A percentile compares a stretch with the other conserved stretches of the same genome.
phyloP scores from a whole-genome alignment of 2,113 vertebrate genomes.

The Ginglymostoma cirratum region DNA sequence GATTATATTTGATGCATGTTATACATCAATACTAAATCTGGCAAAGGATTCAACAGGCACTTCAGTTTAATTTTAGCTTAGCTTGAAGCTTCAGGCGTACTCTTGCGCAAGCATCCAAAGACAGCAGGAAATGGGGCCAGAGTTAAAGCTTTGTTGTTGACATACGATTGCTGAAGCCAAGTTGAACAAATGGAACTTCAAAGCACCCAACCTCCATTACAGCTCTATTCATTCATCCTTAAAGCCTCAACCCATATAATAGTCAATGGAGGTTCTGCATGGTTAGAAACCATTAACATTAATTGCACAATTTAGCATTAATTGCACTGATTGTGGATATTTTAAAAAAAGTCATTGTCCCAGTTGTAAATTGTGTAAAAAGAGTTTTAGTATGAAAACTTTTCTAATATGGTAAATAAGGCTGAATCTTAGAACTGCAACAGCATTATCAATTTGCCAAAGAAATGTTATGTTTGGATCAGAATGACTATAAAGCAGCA shows the following conservation, averaged over 20 bases:
- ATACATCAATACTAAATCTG: background rate
- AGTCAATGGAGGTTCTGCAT: background rate
- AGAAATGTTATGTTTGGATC: conserved; percentile 7
- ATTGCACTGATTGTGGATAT: background rate
- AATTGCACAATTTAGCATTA: conserved; percentile 12
- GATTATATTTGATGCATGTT: background rate
- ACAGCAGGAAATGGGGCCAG: background rate
- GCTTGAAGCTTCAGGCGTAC: background rate
- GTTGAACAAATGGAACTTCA: conserved; percentile 21
- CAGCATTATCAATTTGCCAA: background rate
- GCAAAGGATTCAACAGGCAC: background rate
- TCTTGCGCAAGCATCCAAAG: background rate
- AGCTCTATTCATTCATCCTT: conserved; percentile 1
- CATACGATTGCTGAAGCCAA: background rate
- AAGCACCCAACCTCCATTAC: conserved; percentile 7
- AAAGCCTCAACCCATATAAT: background rate
- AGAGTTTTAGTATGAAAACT: background rate
- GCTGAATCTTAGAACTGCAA: background rate
- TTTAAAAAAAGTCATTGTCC: background rate
- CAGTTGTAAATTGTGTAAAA: background rate
- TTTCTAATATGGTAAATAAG: conserved; percentile 17
- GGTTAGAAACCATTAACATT: conserved; percentile 9
- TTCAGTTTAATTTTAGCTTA: background rate
- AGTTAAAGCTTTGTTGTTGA: conserved; percentile 15
- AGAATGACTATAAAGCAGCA: background rate